Evolutionary conservation across 2,797 vertebrate species (phyloP).

Genomic region (Chaunax sp.): DNA sequence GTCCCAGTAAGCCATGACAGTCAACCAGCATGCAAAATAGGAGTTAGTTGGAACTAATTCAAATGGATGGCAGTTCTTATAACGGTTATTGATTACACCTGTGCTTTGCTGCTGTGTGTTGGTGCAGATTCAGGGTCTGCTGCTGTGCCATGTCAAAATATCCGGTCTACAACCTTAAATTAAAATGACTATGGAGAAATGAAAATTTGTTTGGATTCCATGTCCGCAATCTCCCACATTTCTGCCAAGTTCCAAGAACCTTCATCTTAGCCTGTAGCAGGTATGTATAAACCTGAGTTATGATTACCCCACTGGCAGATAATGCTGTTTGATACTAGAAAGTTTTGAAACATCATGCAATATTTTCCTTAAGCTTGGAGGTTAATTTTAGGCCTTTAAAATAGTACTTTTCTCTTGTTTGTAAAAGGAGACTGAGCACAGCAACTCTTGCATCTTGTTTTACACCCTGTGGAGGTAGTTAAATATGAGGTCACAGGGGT

Average conservation of each 20-base stretch:
- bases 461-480: neutral
- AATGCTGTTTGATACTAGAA: neutral
- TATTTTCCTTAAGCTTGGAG: neutral
- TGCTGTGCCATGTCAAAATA: neutral
- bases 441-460: neutral
- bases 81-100: neutral
- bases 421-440: neutral
- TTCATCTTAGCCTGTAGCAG: neutral
- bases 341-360: neutral
- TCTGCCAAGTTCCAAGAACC: neutral
- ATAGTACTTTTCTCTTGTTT: neutral
- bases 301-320: neutral
- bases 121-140: too few relatives aligned
- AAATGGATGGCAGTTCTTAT: neutral
- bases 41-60: neutral
- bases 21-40: neutral
- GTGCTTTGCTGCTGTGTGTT: neutral
- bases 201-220: too few relatives aligned
- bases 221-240: neutral
- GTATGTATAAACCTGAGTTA: neutral
- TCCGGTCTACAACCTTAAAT: too few relatives aligned
- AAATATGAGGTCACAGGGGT: slow-evolving; percentile 34
- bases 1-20: neutral
- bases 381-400: too few relatives aligned
- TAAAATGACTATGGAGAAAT: too few relatives aligned